Conservation (phyloP, 2,888 invertebrate species). For the Leptinotarsa haldemani region DNA sequence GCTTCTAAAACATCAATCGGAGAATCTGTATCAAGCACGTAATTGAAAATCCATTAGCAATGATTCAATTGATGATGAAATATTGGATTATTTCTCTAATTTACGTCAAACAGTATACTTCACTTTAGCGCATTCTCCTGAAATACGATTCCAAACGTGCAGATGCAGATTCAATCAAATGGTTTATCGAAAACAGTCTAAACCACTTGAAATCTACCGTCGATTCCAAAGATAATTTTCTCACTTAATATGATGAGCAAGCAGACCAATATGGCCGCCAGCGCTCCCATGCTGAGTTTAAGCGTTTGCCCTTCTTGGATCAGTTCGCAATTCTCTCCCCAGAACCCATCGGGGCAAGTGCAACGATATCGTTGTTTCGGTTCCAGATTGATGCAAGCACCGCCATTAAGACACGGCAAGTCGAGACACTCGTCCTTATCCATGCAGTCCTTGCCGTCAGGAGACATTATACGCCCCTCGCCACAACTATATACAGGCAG, state of each 20-base stretch:
- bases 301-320: conserved; percentile 94
- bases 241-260: conserved; percentile 96
- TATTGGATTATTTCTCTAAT: neutral
- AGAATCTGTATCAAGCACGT: no score
- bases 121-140: neutral
- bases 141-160: neutral
- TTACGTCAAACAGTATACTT: conserved; percentile 1
- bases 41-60: no score
- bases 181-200: conserved; percentile 6
- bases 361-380: conserved; percentile 88
- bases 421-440: conserved; percentile 97
- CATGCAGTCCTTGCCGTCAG: conserved; percentile 92
- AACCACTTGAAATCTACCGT: conserved; percentile 20
- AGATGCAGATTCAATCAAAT: neutral
- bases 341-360: conserved; percentile 91
- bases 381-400: conserved; percentile 91
- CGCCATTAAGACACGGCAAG: conserved; percentile 93
- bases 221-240: conserved; percentile 64
- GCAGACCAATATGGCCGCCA: conserved; percentile 97
- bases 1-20: no score
- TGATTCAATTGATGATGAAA: no score
- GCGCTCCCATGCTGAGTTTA: conserved; percentile 95
- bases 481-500: conserved; percentile 78
- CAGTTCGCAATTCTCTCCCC: conserved; percentile 94
- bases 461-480: conserved; percentile 90